Evolutionary conservation across 2,888 invertebrate genomes (phyloP), one percentile per base, ranked within the genome.

Genomic region (Disparrhopalites patrizii): DNA sequence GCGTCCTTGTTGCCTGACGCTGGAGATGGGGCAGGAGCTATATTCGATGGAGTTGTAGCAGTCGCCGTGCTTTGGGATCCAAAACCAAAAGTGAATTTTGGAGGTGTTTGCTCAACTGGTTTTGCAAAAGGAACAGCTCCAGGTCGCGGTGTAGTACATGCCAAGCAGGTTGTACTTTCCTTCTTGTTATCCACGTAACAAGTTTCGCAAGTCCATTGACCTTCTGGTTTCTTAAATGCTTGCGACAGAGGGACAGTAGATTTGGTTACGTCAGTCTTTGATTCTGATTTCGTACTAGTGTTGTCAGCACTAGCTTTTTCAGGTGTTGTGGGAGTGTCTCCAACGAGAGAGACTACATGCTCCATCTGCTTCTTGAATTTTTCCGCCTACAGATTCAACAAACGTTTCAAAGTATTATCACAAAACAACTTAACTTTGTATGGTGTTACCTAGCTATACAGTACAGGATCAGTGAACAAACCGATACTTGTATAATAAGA

Each of bases 131-230:
- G 51, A 30, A 31, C 18, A 23, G 31, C 27, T 61, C 82, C 81
- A 1, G 82, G 79, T 75, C 82, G 84, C 8, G 79, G 78, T 3
- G 82, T 78, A 68, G 80, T 79, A 75, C 86, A 86, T 2, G 85
- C 83, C 0, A 80, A 78, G 77, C 86, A 87, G 62, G 81, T 80
- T 0, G 56, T 76, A 0, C 75, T 75, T 0, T 79, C 80, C 2
- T 76, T 75, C 61, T 82, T 79, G 74, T 86, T 86, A 58, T 79
- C 79, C 1, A 85, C 78, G 81, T 85, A 80, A 76, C 86, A 86
- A 1, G 79, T 79, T 20, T 79, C 76, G 73, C 86, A 87, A 67
- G 83, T 82, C 87, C 87, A 87, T 7, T 82, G 81, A 47, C 80
- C 80, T 30, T 77, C 71, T 1, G 81, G 78, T 64, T 79, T 79